phyloP scores from a whole-genome alignment of 23 tunicate species.

The Ciona savignyi region DNA sequence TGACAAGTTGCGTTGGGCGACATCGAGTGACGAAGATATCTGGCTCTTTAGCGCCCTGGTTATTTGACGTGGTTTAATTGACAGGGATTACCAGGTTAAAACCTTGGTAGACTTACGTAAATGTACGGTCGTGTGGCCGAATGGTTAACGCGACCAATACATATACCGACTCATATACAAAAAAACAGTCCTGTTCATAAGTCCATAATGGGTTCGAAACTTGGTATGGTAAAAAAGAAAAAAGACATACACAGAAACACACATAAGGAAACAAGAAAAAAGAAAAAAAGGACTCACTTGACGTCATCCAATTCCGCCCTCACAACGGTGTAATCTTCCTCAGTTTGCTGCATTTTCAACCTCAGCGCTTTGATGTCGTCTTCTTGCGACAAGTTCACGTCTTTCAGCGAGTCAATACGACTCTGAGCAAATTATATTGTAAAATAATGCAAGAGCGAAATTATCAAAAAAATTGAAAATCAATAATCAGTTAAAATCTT shows the following conservation, averaged over 20 bases:
- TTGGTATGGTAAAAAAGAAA: neutral
- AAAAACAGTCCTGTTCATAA: too few relatives aligned
- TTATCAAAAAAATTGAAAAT: neutral
- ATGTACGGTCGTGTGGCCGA: too few relatives aligned
- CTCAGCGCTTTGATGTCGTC: slow-evolving; percentile 81
- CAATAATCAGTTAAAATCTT: too few relatives aligned
- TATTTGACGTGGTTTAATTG: too few relatives aligned
- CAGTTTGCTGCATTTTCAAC: slow-evolving; percentile 43
- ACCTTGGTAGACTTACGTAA: too few relatives aligned
- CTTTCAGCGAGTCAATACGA: slow-evolving; percentile 63
- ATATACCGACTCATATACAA: too few relatives aligned
- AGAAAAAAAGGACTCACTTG: slow-evolving; percentile 21
- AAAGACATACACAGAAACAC: neutral
- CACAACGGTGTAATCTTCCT: slow-evolving; percentile 48
- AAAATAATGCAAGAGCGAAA: neutral
- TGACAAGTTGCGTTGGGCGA: slow-evolving; percentile 32
- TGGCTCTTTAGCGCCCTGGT: slow-evolving; percentile 42
- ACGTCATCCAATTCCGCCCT: slow-evolving; percentile 61
- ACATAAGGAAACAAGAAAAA: neutral
- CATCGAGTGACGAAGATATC: slow-evolving; percentile 48
- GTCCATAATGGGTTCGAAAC: too few relatives aligned
- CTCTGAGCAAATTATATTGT: slow-evolving; percentile 29
- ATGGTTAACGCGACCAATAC: too few relatives aligned
- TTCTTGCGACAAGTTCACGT: slow-evolving; percentile 55
- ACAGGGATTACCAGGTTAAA: too few relatives aligned